Evolutionary conservation across 2,113 vertebrate genomes (phyloP).

Genomic region (Falco punctatus): DNA sequence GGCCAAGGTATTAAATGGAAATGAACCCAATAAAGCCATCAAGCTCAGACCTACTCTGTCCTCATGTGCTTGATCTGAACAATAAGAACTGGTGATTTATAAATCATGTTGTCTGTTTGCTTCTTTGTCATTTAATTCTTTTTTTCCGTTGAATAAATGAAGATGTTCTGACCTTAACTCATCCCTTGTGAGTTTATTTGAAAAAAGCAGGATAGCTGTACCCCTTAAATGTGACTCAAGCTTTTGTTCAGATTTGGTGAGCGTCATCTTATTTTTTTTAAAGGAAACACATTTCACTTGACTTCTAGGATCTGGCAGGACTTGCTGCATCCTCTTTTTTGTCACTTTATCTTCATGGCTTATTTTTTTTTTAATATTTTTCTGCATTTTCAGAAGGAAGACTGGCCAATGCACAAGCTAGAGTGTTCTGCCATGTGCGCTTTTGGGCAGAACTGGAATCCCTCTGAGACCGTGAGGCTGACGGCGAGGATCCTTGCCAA

Average conservation of each 20-base stretch:
- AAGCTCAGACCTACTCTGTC: slow-evolving; percentile 15
- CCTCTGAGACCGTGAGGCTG: slow-evolving; percentile 89
- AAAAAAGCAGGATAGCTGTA: slow-evolving; percentile 13
- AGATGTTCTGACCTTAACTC: slow-evolving; percentile 42
- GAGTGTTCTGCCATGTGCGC: slow-evolving; percentile 91
- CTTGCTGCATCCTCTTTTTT: slow-evolving; percentile 39
- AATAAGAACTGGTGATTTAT: slow-evolving; percentile 52
- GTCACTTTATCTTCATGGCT: neutral
- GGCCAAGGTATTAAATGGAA: slow-evolving; percentile 54
- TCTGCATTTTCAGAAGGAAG: slow-evolving; percentile 81
- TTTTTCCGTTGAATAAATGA: neutral
- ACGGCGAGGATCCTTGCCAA: slow-evolving; percentile 90
- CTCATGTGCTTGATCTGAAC: slow-evolving; percentile 29
- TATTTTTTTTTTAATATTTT: neutral
- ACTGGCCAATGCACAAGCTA: slow-evolving; percentile 96
- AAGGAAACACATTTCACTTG: slow-evolving; percentile 75
- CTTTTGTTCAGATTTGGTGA: slow-evolving; percentile 54
- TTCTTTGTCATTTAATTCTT: slow-evolving; percentile 1
- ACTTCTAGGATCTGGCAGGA: slow-evolving; percentile 46
- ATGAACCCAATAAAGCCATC: slow-evolving; percentile 45
- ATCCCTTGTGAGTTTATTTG: slow-evolving; percentile 7
- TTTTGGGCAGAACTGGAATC: slow-evolving; percentile 91
- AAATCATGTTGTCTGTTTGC: slow-evolving; percentile 45
- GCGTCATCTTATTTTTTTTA: slow-evolving; percentile 38
- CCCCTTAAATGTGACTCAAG: slow-evolving; percentile 28